phyloP scores from a whole-genome alignment of 2,888 invertebrate species.

The Agapetus fuscipes region DNA sequence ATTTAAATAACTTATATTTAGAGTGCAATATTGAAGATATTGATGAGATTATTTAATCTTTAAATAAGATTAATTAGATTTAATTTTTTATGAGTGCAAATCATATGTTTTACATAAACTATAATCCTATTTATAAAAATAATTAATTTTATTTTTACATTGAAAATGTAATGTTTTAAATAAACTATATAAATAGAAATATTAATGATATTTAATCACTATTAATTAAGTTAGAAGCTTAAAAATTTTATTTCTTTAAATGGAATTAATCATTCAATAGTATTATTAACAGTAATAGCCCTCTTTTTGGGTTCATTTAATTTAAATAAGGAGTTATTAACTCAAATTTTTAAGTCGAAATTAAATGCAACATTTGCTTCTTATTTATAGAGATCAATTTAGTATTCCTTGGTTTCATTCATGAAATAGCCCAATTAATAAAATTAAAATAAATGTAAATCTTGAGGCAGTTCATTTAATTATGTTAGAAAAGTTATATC shows the following conservation, averaged over 20 bases:
- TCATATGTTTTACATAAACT: conserved; percentile 27
- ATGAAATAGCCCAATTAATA: conserved; percentile 43
- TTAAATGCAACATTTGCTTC: conserved; percentile 40
- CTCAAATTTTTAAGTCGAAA: conserved; percentile 42
- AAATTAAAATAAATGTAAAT: conserved; percentile 39
- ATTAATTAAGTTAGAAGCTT: conserved; percentile 58
- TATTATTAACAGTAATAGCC: conserved; percentile 60
- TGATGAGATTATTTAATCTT: conserved; percentile 27
- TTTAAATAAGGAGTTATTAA: conserved; percentile 14
- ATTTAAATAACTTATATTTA: conserved; percentile 35
- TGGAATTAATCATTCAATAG: conserved; percentile 43
- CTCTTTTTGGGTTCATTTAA: conserved; percentile 52
- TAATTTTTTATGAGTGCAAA: too few relatives aligned
- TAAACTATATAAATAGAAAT: conserved; percentile 54
- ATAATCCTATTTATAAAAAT: conserved; percentile 22
- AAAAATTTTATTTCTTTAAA: conserved; percentile 48
- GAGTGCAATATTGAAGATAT: conserved; percentile 40
- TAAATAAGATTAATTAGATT: conserved; percentile 23
- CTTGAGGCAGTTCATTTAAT: conserved; percentile 25
- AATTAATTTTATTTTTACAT: conserved; percentile 45
- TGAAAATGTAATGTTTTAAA: conserved; percentile 57
- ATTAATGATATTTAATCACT: conserved; percentile 37
- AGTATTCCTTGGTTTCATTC: conserved; percentile 53
- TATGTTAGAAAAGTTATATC: conserved; percentile 28
- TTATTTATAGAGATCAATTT: conserved; percentile 39